Evolutionary conservation across 2,797 vertebrate species (phyloP).

Genomic region (Lithobates pipiens): DNA sequence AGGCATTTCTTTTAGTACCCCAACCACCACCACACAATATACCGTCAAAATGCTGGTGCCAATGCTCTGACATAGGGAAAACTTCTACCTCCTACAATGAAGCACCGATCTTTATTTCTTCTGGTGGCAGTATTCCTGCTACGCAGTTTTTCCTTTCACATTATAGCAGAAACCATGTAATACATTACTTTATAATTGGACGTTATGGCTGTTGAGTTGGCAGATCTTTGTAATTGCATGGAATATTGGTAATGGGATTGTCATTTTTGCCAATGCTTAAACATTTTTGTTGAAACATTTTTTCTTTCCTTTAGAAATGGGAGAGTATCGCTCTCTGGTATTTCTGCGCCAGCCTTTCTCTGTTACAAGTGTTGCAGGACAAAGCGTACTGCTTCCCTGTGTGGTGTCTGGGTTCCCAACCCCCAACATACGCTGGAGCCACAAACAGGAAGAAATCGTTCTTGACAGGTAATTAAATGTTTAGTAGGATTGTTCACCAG

Average conservation of each 20-base stretch:
- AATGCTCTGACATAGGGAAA: too few species aligned
- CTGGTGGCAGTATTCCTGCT: too few species aligned
- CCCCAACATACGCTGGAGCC: constrained; percentile 82
- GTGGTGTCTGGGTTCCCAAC: constrained; percentile 78
- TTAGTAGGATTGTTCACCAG: too few species aligned
- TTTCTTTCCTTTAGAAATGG: constrained; percentile 75
- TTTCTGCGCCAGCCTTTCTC: constrained; percentile 83
- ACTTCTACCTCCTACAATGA: too few species aligned
- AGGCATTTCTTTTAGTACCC: too few species aligned
- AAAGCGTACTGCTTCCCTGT: constrained; percentile 83
- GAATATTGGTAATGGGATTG: too few species aligned
- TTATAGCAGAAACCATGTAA: too few species aligned
- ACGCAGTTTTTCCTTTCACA: too few species aligned
- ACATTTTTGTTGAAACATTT: neutral
- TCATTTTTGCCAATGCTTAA: too few species aligned
- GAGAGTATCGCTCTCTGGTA: constrained; percentile 75
- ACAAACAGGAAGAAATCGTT: constrained; percentile 77
- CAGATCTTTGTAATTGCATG: neutral
- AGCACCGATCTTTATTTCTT: too few species aligned
- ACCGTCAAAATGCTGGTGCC: too few species aligned
- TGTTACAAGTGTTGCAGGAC: constrained; percentile 76
- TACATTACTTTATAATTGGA: neutral
- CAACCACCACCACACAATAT: too few species aligned
- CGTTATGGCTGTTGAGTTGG: neutral
- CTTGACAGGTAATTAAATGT: constrained; percentile 67